Evolutionary conservation across 1,140 invertebrate genomes (phyloP).

Genomic region (Arctopsyche grandis): DNA sequence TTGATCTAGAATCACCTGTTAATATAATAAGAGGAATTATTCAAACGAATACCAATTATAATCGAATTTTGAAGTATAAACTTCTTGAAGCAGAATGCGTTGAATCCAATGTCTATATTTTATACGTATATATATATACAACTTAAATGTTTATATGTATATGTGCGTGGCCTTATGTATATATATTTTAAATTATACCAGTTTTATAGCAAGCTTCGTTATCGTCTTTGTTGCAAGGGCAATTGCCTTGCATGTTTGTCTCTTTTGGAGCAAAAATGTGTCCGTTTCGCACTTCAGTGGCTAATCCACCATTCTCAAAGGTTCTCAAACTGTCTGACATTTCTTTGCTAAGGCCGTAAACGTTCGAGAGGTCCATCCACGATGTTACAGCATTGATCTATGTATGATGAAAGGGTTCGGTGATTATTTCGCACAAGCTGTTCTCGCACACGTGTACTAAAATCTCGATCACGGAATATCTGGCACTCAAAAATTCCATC

Average conservation of each 20-base stretch:
- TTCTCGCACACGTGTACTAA: no score
- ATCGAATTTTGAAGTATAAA: not conserved
- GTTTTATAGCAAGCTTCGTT: conserved; percentile 45
- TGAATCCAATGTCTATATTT: not conserved
- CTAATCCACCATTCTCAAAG: conserved; percentile 16
- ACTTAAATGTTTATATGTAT: no score
- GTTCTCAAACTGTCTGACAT: conserved; percentile 5
- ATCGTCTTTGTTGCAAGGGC: conserved; percentile 13
- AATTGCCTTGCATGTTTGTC: conserved; percentile 4
- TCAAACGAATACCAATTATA: not conserved
- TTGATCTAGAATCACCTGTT: conserved; percentile 72
- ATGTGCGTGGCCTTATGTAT: no score
- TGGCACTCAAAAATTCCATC: no score
- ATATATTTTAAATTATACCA: no score
- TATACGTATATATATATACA: no score
- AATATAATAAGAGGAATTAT: not conserved
- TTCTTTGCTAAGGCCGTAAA: conserved; percentile 21
- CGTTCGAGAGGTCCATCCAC: conserved; percentile 39
- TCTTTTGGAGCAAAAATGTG: conserved; percentile 50
- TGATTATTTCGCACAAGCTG: no score
- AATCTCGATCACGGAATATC: no score
- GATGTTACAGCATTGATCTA: conserved; percentile 50
- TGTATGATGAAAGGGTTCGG: no score
- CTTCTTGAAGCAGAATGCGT: not conserved
- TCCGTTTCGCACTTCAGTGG: conserved; percentile 27